Conservation (phyloP, 2,888 invertebrate species). For the Limnephilus auricula region DNA sequence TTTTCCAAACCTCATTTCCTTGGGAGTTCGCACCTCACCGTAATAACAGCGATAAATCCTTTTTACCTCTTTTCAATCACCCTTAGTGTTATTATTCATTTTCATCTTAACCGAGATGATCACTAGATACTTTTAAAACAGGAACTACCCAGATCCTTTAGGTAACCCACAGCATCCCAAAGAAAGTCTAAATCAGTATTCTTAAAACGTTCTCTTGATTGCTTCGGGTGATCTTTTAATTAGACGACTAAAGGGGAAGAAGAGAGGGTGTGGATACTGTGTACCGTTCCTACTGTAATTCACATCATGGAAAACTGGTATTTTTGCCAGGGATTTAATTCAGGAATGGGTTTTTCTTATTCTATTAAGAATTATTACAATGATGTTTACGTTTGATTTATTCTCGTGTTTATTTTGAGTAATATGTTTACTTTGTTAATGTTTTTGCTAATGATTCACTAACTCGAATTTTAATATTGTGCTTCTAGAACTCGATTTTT, state of each 20-base stretch:
- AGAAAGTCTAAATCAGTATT: constrained; percentile 38
- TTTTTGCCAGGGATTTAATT: neutral
- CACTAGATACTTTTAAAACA: constrained; percentile 5
- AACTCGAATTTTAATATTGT: neutral
- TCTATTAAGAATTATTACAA: constrained; percentile 17
- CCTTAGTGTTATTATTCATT: constrained; percentile 1
- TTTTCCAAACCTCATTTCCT: neutral
- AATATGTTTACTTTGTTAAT: constrained; percentile 6
- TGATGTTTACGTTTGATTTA: constrained; percentile 4
- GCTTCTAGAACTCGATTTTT: neutral
- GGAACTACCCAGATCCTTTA: neutral
- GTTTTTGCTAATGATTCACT: neutral
- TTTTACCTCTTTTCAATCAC: constrained; percentile 2
- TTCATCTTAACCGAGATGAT: neutral
- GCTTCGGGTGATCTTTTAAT: constrained; percentile 47
- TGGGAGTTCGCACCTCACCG: neutral
- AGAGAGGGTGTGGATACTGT: neutral
- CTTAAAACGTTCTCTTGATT: constrained; percentile 36
- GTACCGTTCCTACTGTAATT: constrained; percentile 6
- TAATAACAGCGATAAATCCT: neutral
- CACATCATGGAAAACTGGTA: constrained; percentile 15
- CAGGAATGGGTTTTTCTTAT: constrained; percentile 21
- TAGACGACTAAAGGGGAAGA: constrained; percentile 9
- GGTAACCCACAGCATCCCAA: neutral
- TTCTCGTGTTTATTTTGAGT: constrained; percentile 5